Evolutionary conservation across 2,888 invertebrate genomes (phyloP), one percentile per base, ranked within the genome.

Genomic region (Lysandra bellargus): DNA sequence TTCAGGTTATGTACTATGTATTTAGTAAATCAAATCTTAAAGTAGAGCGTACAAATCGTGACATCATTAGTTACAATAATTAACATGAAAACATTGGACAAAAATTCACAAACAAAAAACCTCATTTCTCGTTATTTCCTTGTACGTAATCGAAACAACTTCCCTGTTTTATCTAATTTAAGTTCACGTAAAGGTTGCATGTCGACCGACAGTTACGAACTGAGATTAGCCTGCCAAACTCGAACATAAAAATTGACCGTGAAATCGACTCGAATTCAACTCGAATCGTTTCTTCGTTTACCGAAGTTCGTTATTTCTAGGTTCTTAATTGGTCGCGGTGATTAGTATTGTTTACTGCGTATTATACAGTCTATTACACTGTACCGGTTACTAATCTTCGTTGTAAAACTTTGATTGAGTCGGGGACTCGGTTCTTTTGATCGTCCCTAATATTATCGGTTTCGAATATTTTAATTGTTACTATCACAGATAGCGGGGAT

Each of bases 211-310:
- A 89, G 87, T 93, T 90, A 90, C 89, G 88, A 84, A 83, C 90
- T 91, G 89, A 92, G 91, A 92, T 93, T 92, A 92, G 92, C 92
- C 88, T 88, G 90, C 91, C 88, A 91, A 92, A 90, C 92, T 91
- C 91, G 91, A 90, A 91, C 89, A 91, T 88, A 92, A 93, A 93
- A 93, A 94, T 92, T 92, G 91, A 86, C 93, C 93, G 90, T 94
- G 93, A 94, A 94, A 94, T 93, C 86, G 84, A 88, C 89, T 92
- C 91, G 86, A 89, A 69, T 76, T 76, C 76, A 49, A 57, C 33
- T 53, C 76, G 76, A 57, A 33, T 33, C 85, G 87, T 87, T 88
- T 84, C 57, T 74, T 81, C 80, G 81, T 84, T 85, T 84, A 83
- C 82, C 83, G 84, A 85, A 84, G 84, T 85, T 86, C 87, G 87